phyloP scores from a whole-genome alignment of 2,113 vertebrate genomes.

The Elephas maximus region DNA sequence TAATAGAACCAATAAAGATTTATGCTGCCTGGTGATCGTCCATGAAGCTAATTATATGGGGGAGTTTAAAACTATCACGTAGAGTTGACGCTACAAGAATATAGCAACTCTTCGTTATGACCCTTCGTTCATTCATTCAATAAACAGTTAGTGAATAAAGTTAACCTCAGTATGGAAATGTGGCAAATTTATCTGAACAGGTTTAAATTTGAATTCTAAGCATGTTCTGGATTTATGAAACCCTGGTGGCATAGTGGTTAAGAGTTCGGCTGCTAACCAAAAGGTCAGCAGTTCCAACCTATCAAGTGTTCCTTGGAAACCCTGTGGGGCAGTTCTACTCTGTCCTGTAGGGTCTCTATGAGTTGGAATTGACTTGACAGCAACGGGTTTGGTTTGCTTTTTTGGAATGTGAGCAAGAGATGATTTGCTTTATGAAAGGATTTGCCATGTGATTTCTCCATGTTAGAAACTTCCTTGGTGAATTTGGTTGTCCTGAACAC shows the following conservation, averaged over 20 bases:
- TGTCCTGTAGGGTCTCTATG: neutral
- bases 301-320: neutral
- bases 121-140: neutral
- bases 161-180: neutral
- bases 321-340: neutral
- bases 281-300: too few relatives aligned
- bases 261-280: too few relatives aligned
- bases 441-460: neutral
- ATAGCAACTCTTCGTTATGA: neutral
- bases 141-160: neutral
- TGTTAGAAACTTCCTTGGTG: neutral
- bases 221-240: neutral
- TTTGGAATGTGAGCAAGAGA: neutral
- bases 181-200: neutral
- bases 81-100: neutral
- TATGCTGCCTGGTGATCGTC: neutral
- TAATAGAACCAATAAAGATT: slow-evolving; percentile 34
- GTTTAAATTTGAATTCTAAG: slow-evolving; percentile 25
- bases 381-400: too few relatives aligned
- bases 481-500: neutral
- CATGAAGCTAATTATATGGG: slow-evolving; percentile 31
- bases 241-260: too few relatives aligned
- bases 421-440: neutral
- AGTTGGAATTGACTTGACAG: neutral
- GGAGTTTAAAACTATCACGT: neutral